Evolutionary conservation across 2,113 vertebrate species (phyloP).

Genomic region (Thomomys bottae): DNA sequence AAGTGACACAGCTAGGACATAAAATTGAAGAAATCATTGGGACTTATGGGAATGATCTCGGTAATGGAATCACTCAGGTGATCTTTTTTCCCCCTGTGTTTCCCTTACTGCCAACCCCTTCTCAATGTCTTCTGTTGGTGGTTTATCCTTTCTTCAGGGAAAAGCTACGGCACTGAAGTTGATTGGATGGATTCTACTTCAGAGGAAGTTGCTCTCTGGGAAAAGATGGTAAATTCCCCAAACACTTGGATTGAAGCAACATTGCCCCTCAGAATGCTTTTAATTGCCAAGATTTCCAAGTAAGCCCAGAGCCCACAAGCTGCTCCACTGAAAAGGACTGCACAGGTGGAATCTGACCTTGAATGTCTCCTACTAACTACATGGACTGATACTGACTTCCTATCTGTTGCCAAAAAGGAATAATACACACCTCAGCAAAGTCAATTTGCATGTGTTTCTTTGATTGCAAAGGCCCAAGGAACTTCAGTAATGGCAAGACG

Average conservation of each 20-base stretch:
- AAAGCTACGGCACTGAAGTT: slow-evolving; percentile 92
- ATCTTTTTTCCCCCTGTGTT: not conserved
- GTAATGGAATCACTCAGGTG: not conserved
- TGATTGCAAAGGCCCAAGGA: not conserved
- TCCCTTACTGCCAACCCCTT: too few relatives aligned
- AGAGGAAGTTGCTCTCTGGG: slow-evolving; percentile 91
- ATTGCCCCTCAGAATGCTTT: slow-evolving; percentile 92
- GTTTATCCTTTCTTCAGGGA: slow-evolving; percentile 85
- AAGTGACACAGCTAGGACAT: not conserved
- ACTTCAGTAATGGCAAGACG: slow-evolving; percentile 21
- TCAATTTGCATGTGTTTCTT: slow-evolving; percentile 44
- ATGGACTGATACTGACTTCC: not conserved
- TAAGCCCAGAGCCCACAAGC: slow-evolving; percentile 73
- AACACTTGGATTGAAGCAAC: slow-evolving; percentile 93
- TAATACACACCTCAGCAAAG: not conserved
- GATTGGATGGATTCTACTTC: slow-evolving; percentile 96
- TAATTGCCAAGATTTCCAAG: slow-evolving; percentile 89
- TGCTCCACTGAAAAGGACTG: not conserved
- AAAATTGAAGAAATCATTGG: slow-evolving; percentile 1
- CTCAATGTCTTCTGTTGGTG: not conserved
- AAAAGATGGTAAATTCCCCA: slow-evolving; percentile 90
- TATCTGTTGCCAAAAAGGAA: not conserved
- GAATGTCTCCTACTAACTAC: not conserved
- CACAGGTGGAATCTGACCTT: not conserved
- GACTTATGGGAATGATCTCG: not conserved